Evolutionary conservation across 2,797 vertebrate species (phyloP), one percentile per base, ranked within the genome.

Genomic region (Scarus forsteni): DNA sequence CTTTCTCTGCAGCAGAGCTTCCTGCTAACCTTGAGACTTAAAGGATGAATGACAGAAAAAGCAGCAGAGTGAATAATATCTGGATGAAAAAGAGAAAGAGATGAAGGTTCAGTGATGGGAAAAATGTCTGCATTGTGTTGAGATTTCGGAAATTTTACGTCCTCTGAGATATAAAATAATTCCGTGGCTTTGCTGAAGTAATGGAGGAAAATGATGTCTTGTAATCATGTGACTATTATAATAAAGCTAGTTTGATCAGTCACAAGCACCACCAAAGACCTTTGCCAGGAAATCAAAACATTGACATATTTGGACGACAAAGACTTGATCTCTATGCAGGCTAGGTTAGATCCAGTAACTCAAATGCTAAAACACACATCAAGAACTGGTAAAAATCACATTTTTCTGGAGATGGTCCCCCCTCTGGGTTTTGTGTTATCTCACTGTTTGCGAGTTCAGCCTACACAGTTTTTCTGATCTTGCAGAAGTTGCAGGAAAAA

Each of bases 341-440:
- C 84, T 76, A 81, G 73, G 59, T 63, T 60, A 68, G 68, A 85
- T 86, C 85, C 79, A 73, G 74, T 19, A 75, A 81, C 73, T 84
- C 53, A 81, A 78, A 81, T 55, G 73, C 68, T 72, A 81, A 67
- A 82, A 88, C 69, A 66, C 78, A 87, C 88, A 79, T 60, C 65
- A 66, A 81, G 65, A 83, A 77, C 55, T 61, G 76, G 67, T 67
- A 15, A 34, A 67, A 76, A 60, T 44, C 56, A 49, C 51, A 54
- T 39, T 42, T 27, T 63, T 77, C 18, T 62, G 69, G 10, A 48
- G 66, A 70, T 15, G 15, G 60, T n/a, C 13, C 50, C 62, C 58
- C 60, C 39, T 49, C 66, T 15, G 60, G 56, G 27, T 44, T 69
- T 8, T 16, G 57, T 54, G 54, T 68, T 6, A 62, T 43, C 56